Evolutionary conservation across 2,888 invertebrate genomes (phyloP), one percentile per base, ranked within the genome.

Genomic region (Colletes collaris): DNA sequence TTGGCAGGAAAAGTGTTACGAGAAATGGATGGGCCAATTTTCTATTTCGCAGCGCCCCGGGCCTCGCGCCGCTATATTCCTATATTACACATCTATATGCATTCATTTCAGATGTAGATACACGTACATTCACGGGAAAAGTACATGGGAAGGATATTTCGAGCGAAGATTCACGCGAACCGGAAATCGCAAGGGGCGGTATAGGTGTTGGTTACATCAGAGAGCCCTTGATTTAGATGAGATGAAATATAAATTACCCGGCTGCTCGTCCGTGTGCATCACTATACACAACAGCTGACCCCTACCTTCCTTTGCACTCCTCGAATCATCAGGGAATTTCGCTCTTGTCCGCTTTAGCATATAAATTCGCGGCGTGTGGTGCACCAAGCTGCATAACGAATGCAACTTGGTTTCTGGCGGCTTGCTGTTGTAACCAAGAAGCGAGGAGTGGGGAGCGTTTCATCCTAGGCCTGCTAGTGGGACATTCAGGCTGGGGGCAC

Each of bases 1-100:
- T 79, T 86, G 89, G 86, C 86, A 85, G 88, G 82, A 87, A 85
- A 88, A 88, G 88, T 88, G 88, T 88, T 82, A 86, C 87, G 86
- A 87, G 88, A 90, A 91, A 91, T 90, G 85, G 89, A 91, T 91
- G 90, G 88, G 90, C 89, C 90, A 92, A 92, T 92, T 91, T 91
- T 91, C 89, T 88, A 87, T 90, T 90, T 89, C 87, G 83, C 79
- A 78, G 74, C 76, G 85, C 89, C 86, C 69, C 75, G 71, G 81
- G 86, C 84, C 79, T 83, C 80, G 83, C 83, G 69, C 78, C 71
- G 55, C 77, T 69, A 71, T 77, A 85, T 83, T 69, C 79, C 69
- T 73, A 71, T 71, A 86, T 81, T 81, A 74, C 76, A 81, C 84
- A 80, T 80, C 68, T 52, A 78, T 67, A 69, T 64, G 66, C 56